Conservation (phyloP, 1,140 invertebrate genomes). For the Zaprionus capensis region DNA sequence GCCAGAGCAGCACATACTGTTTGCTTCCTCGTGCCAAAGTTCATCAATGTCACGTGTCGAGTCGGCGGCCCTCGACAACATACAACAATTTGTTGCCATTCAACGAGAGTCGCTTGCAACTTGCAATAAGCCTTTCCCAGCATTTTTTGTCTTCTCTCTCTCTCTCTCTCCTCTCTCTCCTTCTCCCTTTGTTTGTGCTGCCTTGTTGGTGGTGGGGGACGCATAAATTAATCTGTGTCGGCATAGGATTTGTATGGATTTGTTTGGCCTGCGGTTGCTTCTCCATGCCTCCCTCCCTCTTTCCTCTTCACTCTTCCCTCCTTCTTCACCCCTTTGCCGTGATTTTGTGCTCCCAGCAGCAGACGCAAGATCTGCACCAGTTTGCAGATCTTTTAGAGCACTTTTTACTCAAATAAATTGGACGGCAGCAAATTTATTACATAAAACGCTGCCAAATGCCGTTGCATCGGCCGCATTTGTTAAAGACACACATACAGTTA, state of each 20-base stretch:
- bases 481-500: constrained; percentile 46
- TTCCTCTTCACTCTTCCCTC: background rate
- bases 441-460: constrained; percentile 74
- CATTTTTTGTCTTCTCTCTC: constrained; percentile 5
- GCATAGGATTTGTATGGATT: constrained; percentile 65
- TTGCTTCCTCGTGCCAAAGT: constrained; percentile 49
- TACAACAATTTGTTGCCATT: constrained; percentile 70
- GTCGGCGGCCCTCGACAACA: constrained; percentile 32
- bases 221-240: constrained; percentile 77
- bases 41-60: constrained; percentile 74
- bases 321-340: background rate
- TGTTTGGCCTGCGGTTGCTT: constrained; percentile 52
- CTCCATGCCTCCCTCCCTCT: background rate
- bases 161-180: background rate
- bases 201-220: constrained; percentile 23
- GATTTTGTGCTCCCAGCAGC: background rate
- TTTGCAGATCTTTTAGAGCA: constrained; percentile 58
- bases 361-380: constrained; percentile 18
- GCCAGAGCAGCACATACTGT: background rate
- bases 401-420: constrained; percentile 79
- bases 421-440: constrained; percentile 72
- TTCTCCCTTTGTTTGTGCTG: constrained; percentile 13
- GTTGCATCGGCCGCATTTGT: constrained; percentile 67
- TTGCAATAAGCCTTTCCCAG: constrained; percentile 56
- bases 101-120: constrained; percentile 44